phyloP scores from a whole-genome alignment of 2,797 vertebrate species.

The Oreochromis grahami region DNA sequence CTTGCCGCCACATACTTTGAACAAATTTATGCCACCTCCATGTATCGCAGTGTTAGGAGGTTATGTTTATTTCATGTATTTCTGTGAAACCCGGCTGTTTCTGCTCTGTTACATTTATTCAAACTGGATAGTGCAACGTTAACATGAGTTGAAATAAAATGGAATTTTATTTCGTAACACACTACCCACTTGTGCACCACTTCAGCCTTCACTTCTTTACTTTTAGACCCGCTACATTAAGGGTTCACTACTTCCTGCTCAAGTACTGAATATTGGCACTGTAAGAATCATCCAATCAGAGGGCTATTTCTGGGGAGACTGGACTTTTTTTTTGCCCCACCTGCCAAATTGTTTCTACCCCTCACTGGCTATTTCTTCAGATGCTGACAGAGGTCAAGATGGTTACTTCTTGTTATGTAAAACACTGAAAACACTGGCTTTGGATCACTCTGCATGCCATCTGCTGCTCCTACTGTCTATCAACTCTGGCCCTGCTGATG shows the following conservation, averaged over 20 bases:
- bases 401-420: background rate
- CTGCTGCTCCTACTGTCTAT: background rate
- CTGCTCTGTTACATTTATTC: background rate
- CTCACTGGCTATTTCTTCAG: background rate
- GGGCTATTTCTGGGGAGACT: background rate
- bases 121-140: background rate
- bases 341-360: background rate
- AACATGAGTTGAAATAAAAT: background rate
- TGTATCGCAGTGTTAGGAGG: background rate
- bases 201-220: background rate
- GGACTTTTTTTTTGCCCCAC: background rate
- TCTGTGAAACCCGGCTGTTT: background rate
- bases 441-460: background rate
- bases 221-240: background rate
- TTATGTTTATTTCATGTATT: background rate
- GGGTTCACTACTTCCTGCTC: background rate
- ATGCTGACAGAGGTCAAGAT: slow-evolving; percentile 1
- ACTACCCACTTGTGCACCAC: background rate
- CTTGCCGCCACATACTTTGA: accelerated
- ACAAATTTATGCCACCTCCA: background rate
- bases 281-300: background rate
- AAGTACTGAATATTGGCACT: background rate
- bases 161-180: background rate
- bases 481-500: background rate
- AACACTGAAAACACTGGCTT: background rate